phyloP scores from a whole-genome alignment of 92 coral and sea anemone genomes.

The Parazoanthus darwini region DNA sequence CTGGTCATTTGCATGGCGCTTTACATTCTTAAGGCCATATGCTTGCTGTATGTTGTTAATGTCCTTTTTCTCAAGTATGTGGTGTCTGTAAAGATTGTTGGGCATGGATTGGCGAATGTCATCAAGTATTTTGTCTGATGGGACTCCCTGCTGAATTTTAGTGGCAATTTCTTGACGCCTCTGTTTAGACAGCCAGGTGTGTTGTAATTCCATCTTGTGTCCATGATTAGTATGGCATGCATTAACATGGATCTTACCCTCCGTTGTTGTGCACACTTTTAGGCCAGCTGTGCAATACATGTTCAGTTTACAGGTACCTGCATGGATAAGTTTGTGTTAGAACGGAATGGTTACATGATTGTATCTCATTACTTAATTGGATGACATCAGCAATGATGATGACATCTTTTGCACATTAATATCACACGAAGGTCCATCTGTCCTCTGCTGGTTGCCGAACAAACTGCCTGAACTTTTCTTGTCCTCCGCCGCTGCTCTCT shows the following conservation, averaged over 20 bases:
- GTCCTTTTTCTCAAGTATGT: constrained; percentile 57
- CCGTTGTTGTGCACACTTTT: no score
- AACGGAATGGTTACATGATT: no score
- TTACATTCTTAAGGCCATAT: constrained; percentile 55
- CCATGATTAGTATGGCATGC: constrained; percentile 59
- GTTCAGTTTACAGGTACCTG: no score
- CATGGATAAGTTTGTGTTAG: no score
- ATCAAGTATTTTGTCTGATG: constrained; percentile 54
- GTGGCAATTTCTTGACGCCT: constrained; percentile 58
- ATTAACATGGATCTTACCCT: no score
- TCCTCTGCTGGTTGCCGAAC: constrained; percentile 8
- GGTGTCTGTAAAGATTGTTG: constrained; percentile 46
- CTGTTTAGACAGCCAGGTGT: constrained; percentile 42
- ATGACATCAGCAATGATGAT: no score
- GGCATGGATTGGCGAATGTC: constrained; percentile 51
- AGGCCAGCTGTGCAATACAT: no score
- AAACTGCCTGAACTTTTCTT: constrained; percentile 3
- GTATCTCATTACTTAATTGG: no score
- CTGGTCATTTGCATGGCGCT: constrained; percentile 64
- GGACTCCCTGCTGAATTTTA: constrained; percentile 36
- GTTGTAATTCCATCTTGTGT: constrained; percentile 59
- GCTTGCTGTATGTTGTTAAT: constrained; percentile 20
- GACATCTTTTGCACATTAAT: no score
- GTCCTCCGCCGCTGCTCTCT: constrained; percentile 2
- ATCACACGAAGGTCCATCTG: not conserved